Conservation (phyloP, 2,797 vertebrate species). For the Poeciliopsis turneri region DNA sequence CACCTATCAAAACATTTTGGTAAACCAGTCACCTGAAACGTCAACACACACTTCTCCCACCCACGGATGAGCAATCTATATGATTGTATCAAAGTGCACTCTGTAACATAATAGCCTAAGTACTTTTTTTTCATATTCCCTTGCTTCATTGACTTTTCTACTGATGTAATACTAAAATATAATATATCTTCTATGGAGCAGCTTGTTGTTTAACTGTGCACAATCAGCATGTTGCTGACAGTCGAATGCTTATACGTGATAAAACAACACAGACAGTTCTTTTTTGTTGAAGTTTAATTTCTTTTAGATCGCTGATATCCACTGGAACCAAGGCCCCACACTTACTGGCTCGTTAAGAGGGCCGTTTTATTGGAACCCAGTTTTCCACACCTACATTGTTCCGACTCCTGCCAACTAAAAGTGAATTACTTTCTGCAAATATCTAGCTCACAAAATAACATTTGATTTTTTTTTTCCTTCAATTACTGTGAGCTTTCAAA, state of each 20-base stretch:
- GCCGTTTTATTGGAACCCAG: background rate
- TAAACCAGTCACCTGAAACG: background rate
- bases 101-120: background rate
- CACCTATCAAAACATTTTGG: conserved; percentile 3
- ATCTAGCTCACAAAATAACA: background rate
- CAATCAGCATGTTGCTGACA: background rate
- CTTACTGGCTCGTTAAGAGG: background rate
- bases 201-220: background rate
- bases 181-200: background rate
- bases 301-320: background rate
- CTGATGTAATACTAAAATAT: background rate
- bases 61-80: background rate
- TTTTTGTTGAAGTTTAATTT: background rate
- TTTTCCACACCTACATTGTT: background rate
- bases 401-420: background rate
- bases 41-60: background rate
- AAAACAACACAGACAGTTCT: background rate
- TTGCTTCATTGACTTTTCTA: background rate
- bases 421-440: background rate
- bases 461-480: background rate
- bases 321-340: background rate
- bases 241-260: no score
- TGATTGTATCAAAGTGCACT: background rate
- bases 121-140: background rate
- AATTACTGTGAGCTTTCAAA: background rate